A percentile compares a stretch with the other conserved stretches of the same genome.
Evolutionary conservation across 2,797 vertebrate genomes (phyloP).

Genomic region (Coilia nasus): DNA sequence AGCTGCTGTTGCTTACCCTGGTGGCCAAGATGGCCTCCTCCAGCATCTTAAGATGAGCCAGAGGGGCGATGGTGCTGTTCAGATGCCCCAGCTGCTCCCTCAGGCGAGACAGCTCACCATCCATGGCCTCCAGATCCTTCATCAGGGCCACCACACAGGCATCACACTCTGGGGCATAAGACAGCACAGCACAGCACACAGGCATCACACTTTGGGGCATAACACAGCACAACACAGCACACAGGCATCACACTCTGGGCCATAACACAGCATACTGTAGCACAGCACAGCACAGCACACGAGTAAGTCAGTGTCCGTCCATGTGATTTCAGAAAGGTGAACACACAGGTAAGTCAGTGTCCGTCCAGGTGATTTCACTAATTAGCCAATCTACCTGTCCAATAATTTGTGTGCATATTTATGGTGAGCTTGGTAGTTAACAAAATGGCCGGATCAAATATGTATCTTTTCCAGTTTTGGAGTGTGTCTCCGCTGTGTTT

Average conservation of each 20-base stretch:
- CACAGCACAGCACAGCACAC: too few species aligned
- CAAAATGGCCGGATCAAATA: too few species aligned
- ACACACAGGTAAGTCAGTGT: too few species aligned
- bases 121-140: slow-evolving; percentile 70
- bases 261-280: not conserved
- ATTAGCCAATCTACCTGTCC: too few species aligned
- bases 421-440: too few species aligned
- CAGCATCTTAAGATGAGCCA: slow-evolving; percentile 69
- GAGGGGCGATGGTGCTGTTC: slow-evolving; percentile 43
- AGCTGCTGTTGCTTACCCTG: slow-evolving; percentile 68
- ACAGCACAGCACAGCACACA: not conserved
- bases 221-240: not conserved
- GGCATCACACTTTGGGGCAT: not conserved
- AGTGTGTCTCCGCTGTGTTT: too few species aligned
- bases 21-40: slow-evolving; percentile 70
- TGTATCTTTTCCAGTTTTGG: too few species aligned
- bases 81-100: slow-evolving; percentile 72
- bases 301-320: too few species aligned
- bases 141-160: slow-evolving; percentile 77
- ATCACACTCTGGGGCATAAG: slow-evolving; percentile 76
- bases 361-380: too few species aligned
- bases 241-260: not conserved
- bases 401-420: too few species aligned
- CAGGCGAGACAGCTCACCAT: slow-evolving; percentile 64
- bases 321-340: too few species aligned